phyloP scores from a whole-genome alignment of 2,888 invertebrate species.

The Trimorus sp. region DNA sequence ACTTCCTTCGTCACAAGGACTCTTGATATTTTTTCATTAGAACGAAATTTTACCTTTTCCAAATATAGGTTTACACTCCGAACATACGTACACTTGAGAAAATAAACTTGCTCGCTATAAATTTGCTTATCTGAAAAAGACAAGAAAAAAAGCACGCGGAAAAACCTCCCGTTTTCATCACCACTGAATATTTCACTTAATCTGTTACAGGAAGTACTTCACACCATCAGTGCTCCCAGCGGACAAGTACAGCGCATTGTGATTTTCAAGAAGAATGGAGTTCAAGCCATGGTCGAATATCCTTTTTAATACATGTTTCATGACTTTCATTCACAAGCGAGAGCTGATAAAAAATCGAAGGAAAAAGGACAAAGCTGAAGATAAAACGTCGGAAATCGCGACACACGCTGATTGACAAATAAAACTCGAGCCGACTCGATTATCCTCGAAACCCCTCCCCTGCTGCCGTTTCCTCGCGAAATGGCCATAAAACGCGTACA shows the following conservation, averaged over 20 bases:
- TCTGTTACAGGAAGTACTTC: conserved; percentile 96
- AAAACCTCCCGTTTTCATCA: background rate
- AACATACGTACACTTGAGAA: too few species aligned
- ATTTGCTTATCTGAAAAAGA: background rate
- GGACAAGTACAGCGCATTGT: conserved; percentile 98
- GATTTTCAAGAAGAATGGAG: conserved; percentile 99
- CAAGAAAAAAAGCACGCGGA: background rate
- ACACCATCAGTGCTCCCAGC: conserved; percentile 97
- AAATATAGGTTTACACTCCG: too few species aligned
- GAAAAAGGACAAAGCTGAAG: conserved; percentile 3
- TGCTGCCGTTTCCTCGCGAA: too few species aligned
- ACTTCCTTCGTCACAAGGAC: too few species aligned
- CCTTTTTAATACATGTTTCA: conserved; percentile 84
- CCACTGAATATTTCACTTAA: conserved; percentile 69
- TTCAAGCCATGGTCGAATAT: conserved; percentile 99
- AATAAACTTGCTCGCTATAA: too few species aligned
- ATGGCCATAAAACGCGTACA: background rate
- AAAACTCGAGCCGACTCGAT: too few species aligned
- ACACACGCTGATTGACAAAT: too few species aligned
- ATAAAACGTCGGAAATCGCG: background rate
- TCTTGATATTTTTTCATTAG: too few species aligned
- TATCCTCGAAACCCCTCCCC: too few species aligned
- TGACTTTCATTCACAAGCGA: conserved; percentile 8
- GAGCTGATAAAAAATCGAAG: conserved; percentile 5
- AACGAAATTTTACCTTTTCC: too few species aligned